Evolutionary conservation across 2,113 vertebrate genomes (phyloP), one percentile per base, ranked within the genome.

Genomic region (Tor tambroides): DNA sequence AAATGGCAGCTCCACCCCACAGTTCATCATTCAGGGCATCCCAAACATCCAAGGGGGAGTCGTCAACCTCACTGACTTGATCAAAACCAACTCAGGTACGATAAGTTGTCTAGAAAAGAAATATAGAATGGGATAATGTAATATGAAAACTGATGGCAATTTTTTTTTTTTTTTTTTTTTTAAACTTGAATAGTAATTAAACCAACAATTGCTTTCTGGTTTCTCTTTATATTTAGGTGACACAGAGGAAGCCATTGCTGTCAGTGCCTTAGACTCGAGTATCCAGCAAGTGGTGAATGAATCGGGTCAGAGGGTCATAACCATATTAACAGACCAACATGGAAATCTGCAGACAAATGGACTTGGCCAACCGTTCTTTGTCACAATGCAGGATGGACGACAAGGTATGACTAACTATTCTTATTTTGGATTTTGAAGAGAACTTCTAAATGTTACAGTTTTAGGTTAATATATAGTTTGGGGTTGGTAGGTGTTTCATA

Each of bases 371-470:
- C 97, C 96, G 0, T 96, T 98, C 85, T 92, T 97, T 3, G 95
- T 98, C 1, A 96, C 96, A 23, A 88, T 97, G 96, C 96, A 96
- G 83, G 95, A 97, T 0, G 96, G 96, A 17, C 96, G 97, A 88
- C 96, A 96, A 94, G 96, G 97, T 97, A 87, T 51, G 89, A 7
- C 23, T 6, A 43, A 43, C 41, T 46, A 3, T 46, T 46, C 59
- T 75, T 79, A 32, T 9, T 54, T 28, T 43, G 1, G 9, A 35
- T 35, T 28, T 38, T 51, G 3, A 21, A 21, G 6, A 21, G 19
- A 72, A 72, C 19, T 38, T 38, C 17, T 72, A 4, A 21, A 1
- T 38, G 17, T 21, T 35, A 38, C 32, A 21, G 4, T 11, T 72
- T 72, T 38, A 72, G 1, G 38, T 71, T 5, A 21, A 21, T 69